These are phyloP conservation scores for Mythimna lalbum DNA, from an alignment of 2,888 invertebrate species.

Conservation along the genomic window DNA sequence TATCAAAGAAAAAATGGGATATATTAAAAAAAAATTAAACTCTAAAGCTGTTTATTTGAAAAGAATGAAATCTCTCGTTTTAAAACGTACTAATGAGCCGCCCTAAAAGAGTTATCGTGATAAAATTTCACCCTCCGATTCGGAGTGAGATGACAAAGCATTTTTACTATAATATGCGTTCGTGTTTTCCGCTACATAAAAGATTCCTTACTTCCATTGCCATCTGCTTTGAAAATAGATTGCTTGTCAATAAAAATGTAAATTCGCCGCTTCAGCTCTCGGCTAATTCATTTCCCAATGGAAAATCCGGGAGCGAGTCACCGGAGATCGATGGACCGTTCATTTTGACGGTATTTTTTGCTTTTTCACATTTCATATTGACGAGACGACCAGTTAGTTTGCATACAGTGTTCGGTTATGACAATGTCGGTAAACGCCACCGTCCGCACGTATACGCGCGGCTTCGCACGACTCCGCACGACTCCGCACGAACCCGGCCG, in stretches of 20 bases:
- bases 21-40: background rate
- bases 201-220: conserved; percentile 81
- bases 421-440: conserved; percentile 70
- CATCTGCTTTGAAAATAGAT: conserved; percentile 88
- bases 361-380: conserved; percentile 81
- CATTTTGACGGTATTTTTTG: conserved; percentile 83
- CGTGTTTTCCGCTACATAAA: conserved; percentile 74
- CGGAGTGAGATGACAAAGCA: conserved; percentile 38
- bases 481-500: conserved; percentile 55
- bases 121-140: conserved; percentile 14
- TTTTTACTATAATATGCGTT: conserved; percentile 62
- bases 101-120: conserved; percentile 9
- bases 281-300: conserved; percentile 90
- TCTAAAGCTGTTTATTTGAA: background rate
- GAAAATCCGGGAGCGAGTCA: conserved; percentile 88
- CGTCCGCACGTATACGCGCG: conserved; percentile 43
- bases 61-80: background rate
- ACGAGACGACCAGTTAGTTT: conserved; percentile 83
- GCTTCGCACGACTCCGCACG: conserved; percentile 31
- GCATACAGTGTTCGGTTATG: conserved; percentile 74
- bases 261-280: conserved; percentile 88
- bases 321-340: conserved; percentile 89
- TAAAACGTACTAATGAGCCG: conserved; percentile 1
- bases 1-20: too few relatives aligned
- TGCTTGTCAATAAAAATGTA: conserved; percentile 91